These are phyloP conservation scores for Atopsyche davidsoni DNA, from an alignment of 1,140 invertebrate species.

Conservation along the genomic window DNA sequence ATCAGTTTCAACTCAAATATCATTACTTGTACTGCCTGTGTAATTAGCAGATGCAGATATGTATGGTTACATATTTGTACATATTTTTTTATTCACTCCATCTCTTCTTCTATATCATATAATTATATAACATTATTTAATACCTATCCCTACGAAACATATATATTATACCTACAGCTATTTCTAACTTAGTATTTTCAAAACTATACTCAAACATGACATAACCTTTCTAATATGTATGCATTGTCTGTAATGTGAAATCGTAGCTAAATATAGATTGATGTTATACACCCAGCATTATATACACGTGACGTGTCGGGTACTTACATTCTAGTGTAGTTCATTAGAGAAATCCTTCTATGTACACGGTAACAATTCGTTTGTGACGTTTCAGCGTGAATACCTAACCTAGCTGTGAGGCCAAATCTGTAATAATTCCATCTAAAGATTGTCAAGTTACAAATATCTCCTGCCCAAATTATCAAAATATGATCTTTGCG, in stretches of 20 bases:
- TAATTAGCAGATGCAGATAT: not conserved
- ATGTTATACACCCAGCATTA: slow-evolving; percentile 1
- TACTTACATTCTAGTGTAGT: too few species aligned
- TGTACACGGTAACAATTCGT: too few species aligned
- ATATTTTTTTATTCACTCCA: slow-evolving; percentile 13
- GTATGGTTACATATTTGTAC: slow-evolving; percentile 2
- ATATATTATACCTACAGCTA: not conserved
- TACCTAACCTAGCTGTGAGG: too few species aligned
- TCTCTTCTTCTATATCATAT: slow-evolving; percentile 3
- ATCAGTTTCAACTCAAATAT: too few species aligned
- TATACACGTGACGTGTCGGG: too few species aligned
- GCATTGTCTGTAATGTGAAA: not conserved
- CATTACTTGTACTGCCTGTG: too few species aligned
- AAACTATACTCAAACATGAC: not conserved
- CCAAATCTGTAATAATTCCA: too few species aligned
- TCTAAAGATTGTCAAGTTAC: too few species aligned
- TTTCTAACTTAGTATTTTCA: not conserved
- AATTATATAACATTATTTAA: slow-evolving; percentile 2
- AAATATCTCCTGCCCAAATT: too few species aligned
- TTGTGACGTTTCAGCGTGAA: too few species aligned
- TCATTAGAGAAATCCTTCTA: too few species aligned
- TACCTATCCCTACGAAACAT: not conserved
- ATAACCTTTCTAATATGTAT: not conserved
- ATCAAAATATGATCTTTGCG: too few species aligned
- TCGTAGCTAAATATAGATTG: slow-evolving; percentile 1